Base-by-base conservation (phyloP, 2,113 vertebrate genomes). In the Telmatochromis sp. region DNA sequence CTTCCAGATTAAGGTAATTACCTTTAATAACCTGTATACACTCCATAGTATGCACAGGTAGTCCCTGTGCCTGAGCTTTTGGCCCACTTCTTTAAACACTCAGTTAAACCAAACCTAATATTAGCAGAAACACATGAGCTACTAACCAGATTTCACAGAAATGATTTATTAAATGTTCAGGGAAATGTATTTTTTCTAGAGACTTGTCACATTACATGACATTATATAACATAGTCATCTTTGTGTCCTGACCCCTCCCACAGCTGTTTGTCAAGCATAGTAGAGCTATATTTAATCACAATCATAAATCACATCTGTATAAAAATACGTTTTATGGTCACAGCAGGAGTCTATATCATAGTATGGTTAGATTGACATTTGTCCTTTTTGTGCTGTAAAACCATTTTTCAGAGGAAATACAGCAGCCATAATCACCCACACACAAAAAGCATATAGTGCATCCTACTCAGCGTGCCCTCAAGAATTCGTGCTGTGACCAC, bases 401-500 rank as follows among this genome's bases (percentile, higher is more conserved):
- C 28, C 37, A 53, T 81, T 85, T 85, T 17, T 49, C 21, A 82
- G 35, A 45, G 87, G 70, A 89, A 86, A 81, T 45, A 9, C 58
- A 85, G 85, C 68, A 21, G 78, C 84, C 81, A 86, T 84, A 84
- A 88, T 70, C 58, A 86, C 9, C 49, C 54, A 75, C 81, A 82
- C 49, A 5, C 68, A 47, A 23, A 35, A 78, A 40, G 84, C 8
- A 17, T 26, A 23, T 78, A 14, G 5, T 45, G 6, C 3, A 15
- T 73, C 51, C 85, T 47, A 54, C 6, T 75, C 57, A 21, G 3
- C 8, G 6, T 53, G 26, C 31, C 85, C 88, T 79, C 79, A 91
- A 51, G 83, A 89, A 92, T 92, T 37, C 37, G 2, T 9, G 47
- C 26, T 31, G 86, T 54, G 85, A 86, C 91, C 92, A 78, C 85